Conservation (phyloP, 2,113 vertebrate genomes). For the Megaleporinus macrocephalus region DNA sequence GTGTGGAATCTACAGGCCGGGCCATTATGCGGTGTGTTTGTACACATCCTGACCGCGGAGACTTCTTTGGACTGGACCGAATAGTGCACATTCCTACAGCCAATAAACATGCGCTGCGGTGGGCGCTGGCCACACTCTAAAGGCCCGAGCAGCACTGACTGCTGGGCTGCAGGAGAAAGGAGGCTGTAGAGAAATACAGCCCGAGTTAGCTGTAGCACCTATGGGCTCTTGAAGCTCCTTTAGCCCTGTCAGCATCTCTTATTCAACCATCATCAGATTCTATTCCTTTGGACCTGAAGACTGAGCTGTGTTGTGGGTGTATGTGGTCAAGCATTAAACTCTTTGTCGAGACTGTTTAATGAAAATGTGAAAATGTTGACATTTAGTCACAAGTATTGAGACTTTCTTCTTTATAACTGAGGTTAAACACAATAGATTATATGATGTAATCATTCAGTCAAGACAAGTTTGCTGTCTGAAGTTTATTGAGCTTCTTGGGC, state of each 20-base stretch:
- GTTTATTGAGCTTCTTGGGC: too few species aligned
- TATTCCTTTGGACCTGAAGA: not conserved
- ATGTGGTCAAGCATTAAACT: not conserved
- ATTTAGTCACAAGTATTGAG: too few species aligned
- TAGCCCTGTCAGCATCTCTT: conserved; percentile 10
- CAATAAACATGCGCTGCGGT: conserved; percentile 67
- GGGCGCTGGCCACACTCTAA: conserved; percentile 35
- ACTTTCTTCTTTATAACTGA: too few species aligned
- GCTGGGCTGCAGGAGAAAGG: not conserved
- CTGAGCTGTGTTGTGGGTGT: not conserved
- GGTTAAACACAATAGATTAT: too few species aligned
- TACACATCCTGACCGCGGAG: conserved; percentile 64
- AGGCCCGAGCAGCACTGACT: conserved; percentile 6
- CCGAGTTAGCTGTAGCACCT: too few species aligned
- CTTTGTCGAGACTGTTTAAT: not conserved
- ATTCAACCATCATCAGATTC: not conserved
- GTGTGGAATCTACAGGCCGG: conserved; percentile 45
- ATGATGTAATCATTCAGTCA: too few species aligned
- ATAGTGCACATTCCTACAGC: conserved; percentile 76
- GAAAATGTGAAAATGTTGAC: not conserved
- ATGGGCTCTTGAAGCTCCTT: not conserved
- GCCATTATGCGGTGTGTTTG: conserved; percentile 71
- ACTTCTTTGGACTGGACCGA: conserved; percentile 73
- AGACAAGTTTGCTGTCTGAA: too few species aligned
- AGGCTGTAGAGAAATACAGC: conserved; percentile 2